Percentiles rank a stretch among this genome's conserved stretches.
Conservation (phyloP, 2,113 vertebrate genomes). For the Gymnorhina tibicen region DNA sequence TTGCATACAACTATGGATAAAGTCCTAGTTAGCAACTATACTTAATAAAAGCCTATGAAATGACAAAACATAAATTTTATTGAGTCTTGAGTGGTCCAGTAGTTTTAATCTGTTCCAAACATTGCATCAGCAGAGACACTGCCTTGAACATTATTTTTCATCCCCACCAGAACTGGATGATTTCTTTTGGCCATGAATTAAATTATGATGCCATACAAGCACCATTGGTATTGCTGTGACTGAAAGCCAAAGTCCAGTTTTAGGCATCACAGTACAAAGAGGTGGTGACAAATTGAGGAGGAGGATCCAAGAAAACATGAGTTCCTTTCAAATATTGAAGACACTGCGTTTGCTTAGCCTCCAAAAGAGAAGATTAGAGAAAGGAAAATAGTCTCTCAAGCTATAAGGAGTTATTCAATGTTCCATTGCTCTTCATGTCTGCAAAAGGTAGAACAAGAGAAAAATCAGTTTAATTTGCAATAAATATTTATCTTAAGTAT, state of each 20-base stretch:
- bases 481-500: constrained; percentile 32
- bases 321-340: background rate
- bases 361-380: background rate
- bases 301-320: background rate
- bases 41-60: background rate
- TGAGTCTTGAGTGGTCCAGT: background rate
- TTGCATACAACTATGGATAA: background rate
- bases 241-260: background rate
- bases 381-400: background rate
- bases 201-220: background rate
- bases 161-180: background rate
- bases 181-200: background rate
- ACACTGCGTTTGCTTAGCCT: background rate
- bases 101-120: background rate
- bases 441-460: background rate
- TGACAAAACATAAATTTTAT: background rate
- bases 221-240: background rate
- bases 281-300: background rate
- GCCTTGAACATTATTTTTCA: background rate
- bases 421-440: background rate
- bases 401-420: background rate
- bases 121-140: background rate
- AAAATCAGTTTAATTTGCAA: constrained; percentile 24
- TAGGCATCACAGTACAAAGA: background rate
- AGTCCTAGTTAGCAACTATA: background rate